phyloP scores from a whole-genome alignment of 2,797 vertebrate species.

The Masticophis lateralis region DNA sequence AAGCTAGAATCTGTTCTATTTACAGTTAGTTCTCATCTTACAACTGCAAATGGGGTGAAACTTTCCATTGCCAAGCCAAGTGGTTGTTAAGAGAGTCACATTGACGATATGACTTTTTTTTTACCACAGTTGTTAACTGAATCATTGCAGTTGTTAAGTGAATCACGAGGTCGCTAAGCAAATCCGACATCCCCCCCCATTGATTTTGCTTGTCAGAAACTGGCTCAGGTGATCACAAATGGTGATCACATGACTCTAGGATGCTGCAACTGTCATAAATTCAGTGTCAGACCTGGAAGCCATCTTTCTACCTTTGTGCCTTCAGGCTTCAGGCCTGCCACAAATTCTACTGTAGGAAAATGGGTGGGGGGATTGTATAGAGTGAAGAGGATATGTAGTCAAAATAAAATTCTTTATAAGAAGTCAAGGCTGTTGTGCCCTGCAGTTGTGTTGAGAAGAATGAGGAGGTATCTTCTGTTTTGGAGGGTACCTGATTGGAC shows the following conservation, averaged over 20 bases:
- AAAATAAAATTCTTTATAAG: too few species aligned
- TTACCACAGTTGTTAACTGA: not conserved
- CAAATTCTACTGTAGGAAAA: too few species aligned
- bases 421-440: too few species aligned
- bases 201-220: not conserved
- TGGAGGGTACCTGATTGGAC: too few species aligned
- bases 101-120: not conserved
- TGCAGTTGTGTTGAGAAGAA: too few species aligned
- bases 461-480: too few species aligned
- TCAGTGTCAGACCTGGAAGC: too few species aligned
- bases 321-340: too few species aligned
- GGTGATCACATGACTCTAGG: not conserved
- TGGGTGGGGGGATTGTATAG: too few species aligned
- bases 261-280: too few species aligned
- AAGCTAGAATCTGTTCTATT: slow-evolving; percentile 21
- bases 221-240: not conserved
- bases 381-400: too few species aligned
- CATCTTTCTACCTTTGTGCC: too few species aligned
- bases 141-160: not conserved
- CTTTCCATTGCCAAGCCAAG: not conserved
- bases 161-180: not conserved
- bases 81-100: not conserved
- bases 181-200: not conserved
- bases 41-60: not conserved
- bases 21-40: slow-evolving; percentile 4